A percentile compares a stretch with the other conserved stretches of the same genome.
Conservation (phyloP, 2,888 invertebrate genomes). For the Sminthurinus aureus region DNA sequence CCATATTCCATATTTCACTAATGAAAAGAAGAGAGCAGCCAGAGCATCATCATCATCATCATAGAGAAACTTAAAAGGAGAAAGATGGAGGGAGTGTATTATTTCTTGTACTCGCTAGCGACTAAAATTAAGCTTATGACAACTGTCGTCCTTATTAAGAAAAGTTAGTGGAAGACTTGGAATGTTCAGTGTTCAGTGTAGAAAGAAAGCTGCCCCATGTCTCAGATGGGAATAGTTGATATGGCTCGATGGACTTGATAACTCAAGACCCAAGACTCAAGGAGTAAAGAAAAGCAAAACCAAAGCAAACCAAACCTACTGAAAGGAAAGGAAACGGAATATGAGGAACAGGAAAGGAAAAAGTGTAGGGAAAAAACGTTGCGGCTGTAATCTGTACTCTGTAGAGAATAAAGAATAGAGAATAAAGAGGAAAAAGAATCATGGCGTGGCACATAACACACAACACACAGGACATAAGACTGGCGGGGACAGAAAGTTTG, state of each 20-base stretch:
- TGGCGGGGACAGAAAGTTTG: slow-evolving; percentile 39
- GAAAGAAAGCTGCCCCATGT: slow-evolving; percentile 28
- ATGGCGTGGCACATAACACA: too few relatives aligned
- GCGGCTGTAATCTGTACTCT: too few relatives aligned
- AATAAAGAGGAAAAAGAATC: too few relatives aligned
- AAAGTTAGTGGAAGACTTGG: slow-evolving; percentile 32
- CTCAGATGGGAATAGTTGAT: slow-evolving; percentile 48
- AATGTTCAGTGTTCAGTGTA: background rate
- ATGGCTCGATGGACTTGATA: slow-evolving; percentile 38
- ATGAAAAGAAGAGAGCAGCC: slow-evolving; percentile 36
- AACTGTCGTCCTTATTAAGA: slow-evolving; percentile 45
- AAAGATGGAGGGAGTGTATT: too few relatives aligned
- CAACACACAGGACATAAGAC: background rate
- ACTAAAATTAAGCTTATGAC: slow-evolving; percentile 45
- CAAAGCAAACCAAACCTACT: too few relatives aligned
- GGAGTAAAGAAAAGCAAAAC: background rate
- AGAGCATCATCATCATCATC: too few relatives aligned
- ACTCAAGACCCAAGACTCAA: background rate
- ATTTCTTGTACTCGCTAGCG: slow-evolving; percentile 12
- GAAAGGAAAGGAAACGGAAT: background rate
- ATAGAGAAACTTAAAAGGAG: background rate
- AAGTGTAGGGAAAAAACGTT: too few relatives aligned
- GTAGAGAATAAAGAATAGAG: too few relatives aligned
- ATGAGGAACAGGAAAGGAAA: background rate
- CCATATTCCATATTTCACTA: slow-evolving; percentile 41